Conservation (phyloP, 1,140 invertebrate species). For the Tetranychus urticae region DNA sequence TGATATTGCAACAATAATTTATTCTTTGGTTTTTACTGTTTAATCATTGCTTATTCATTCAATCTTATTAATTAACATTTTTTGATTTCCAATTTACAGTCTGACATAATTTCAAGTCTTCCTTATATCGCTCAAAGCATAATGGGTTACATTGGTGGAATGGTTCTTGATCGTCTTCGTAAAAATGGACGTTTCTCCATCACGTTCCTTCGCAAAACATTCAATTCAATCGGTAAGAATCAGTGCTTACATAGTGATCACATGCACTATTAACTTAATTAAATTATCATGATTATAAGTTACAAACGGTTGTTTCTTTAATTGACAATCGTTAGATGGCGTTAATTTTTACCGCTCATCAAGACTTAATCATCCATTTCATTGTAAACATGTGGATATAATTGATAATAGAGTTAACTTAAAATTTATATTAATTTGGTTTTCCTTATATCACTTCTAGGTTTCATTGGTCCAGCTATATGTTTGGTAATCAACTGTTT, state of each 20-base stretch:
- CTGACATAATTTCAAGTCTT: slow-evolving; percentile 23
- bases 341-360: too few relatives aligned
- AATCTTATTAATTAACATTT: too few relatives aligned
- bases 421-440: too few relatives aligned
- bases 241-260: neutral
- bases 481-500: slow-evolving; percentile 20
- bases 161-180: slow-evolving; percentile 39
- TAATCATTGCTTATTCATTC: neutral
- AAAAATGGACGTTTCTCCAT: slow-evolving; percentile 34
- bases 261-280: neutral
- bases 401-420: too few relatives aligned
- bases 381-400: too few relatives aligned
- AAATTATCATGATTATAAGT: too few relatives aligned
- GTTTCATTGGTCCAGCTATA: slow-evolving; percentile 33
- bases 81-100: neutral
- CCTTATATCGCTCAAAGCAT: slow-evolving; percentile 30
- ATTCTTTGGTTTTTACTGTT: neutral
- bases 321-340: too few relatives aligned
- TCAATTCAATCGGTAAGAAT: neutral
- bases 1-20: neutral
- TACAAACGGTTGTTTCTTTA: too few relatives aligned
- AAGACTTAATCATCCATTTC: too few relatives aligned
- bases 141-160: slow-evolving; percentile 30
- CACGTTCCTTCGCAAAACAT: slow-evolving; percentile 1
- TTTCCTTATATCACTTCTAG: neutral